phyloP scores from a whole-genome alignment of 2,113 vertebrate species.

The Macaca nemestrina region DNA sequence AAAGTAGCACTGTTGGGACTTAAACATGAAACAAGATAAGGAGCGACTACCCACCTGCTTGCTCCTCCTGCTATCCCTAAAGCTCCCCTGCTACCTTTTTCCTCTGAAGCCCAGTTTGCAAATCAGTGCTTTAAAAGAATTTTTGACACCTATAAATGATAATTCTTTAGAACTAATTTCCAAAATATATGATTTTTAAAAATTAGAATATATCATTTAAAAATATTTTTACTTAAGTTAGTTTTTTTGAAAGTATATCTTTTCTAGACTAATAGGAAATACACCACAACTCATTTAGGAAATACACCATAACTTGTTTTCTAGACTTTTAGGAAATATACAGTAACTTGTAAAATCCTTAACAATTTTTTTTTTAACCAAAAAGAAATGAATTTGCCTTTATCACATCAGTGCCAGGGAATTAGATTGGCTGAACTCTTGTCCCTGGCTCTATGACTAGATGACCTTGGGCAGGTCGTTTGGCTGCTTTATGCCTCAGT shows the following conservation, averaged over 20 bases:
- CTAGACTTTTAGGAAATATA: not conserved
- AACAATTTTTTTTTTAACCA: not conserved
- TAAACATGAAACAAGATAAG: not conserved
- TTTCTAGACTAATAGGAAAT: not conserved
- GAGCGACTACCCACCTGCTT: not conserved
- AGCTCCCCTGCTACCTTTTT: not conserved
- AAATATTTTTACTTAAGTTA: constrained; percentile 31
- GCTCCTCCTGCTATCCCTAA: not conserved
- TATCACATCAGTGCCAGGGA: not conserved
- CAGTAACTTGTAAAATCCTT: not conserved
- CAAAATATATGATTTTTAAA: not conserved
- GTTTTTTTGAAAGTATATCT: not conserved
- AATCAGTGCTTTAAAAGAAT: not conserved
- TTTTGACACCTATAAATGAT: not conserved
- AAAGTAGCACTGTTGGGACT: not conserved
- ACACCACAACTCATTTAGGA: not conserved
- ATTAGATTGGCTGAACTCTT: not conserved
- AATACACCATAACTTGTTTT: not conserved
- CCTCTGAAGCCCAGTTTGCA: not conserved
- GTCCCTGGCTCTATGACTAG: not conserved
- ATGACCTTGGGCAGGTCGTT: constrained; percentile 4
- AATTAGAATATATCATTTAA: not conserved
- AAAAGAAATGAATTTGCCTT: not conserved
- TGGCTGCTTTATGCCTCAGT: constrained; percentile 21
- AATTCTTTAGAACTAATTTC: constrained; percentile 1